Base-by-base conservation (phyloP, 2,113 vertebrate genomes). In the Oncorhynchus mykiss region DNA sequence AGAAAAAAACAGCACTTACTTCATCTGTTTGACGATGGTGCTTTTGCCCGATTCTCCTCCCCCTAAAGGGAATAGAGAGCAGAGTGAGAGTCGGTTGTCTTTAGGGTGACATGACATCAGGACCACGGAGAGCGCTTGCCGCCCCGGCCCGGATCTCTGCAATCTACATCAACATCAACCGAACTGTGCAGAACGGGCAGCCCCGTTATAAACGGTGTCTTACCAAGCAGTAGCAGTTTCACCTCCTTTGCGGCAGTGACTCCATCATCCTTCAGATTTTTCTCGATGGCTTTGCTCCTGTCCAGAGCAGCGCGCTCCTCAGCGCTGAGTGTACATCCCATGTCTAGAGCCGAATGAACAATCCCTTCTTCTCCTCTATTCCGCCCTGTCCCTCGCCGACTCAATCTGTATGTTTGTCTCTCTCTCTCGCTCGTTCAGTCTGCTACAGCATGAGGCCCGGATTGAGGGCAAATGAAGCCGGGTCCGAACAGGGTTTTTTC, bases 21-120 rank as follows among this genome's bases (percentile, higher is more conserved):
- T 99, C 97, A 99, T 98, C 88, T 99, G 97, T 94, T 98, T 98
- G 88, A 98, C 97, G 92, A 98, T 98, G 92, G 97, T 98, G 94
- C 97, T 99, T 90, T 99, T 99, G 68, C 97, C 97, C 70, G 97
- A 99, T 90, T 98, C 97, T 76, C 97, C 97, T 79, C 96, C 97
- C 91, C 96, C 96, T 98, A 95, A 92, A 83, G 93, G 84, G 67
- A 85, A 89, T 59, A 83, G 84, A 87, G 79, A 73, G 84, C 51
- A 82, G 84, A 87, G 84, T 86, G 82, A 90, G 86, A 87, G 72
- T 76, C 77, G 81, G 82, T 75, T 82, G 75, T 31, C 24, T 51
- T 67, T 68, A 69, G 64, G 39, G 34, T n/a, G 65, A 72, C 59
- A 25, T 71, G 77, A 87, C 80, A 88, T 90, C 91, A 91, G 90